phyloP scores from a whole-genome alignment of 37 sponge, comb jelly and placozoan genomes.

The Theonella swinhoei region DNA sequence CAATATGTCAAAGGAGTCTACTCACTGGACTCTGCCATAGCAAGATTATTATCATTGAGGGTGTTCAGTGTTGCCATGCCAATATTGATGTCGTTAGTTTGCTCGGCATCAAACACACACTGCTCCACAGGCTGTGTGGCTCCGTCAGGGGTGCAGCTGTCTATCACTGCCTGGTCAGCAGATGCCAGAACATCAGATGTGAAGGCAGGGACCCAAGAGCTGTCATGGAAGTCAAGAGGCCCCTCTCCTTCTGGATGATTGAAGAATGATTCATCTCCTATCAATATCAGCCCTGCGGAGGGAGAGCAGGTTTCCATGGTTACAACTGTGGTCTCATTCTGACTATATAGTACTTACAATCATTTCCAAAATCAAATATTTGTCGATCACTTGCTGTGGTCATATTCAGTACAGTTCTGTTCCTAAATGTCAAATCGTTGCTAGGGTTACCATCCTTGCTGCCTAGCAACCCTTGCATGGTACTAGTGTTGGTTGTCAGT shows the following conservation, averaged over 20 bases:
- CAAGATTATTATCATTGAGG: not conserved
- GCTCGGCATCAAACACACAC: not conserved
- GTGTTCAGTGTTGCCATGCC: not conserved
- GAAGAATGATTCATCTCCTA: not conserved
- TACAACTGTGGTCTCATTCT: too few relatives aligned
- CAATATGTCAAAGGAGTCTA: not conserved
- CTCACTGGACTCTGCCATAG: not conserved
- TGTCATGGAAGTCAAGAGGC: not conserved
- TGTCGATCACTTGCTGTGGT: slow-evolving; percentile 25
- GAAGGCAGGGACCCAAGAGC: not conserved
- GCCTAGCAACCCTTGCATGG: slow-evolving; percentile 52
- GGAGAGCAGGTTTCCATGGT: too few relatives aligned
- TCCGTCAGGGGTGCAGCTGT: not conserved
- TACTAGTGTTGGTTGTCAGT: slow-evolving; percentile 7
- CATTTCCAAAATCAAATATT: slow-evolving; percentile 43
- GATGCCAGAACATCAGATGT: not conserved
- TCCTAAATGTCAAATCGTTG: slow-evolving; percentile 39
- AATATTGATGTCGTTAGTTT: not conserved
- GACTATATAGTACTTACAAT: slow-evolving; percentile 35
- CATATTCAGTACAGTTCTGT: slow-evolving; percentile 20
- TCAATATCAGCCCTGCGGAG: not conserved
- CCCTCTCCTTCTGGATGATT: not conserved
- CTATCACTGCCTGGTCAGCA: not conserved
- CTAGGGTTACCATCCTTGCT: slow-evolving; percentile 37
- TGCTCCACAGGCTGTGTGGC: not conserved